phyloP scores from a whole-genome alignment of 2,113 vertebrate genomes.

The Grammomys dolichurus region DNA sequence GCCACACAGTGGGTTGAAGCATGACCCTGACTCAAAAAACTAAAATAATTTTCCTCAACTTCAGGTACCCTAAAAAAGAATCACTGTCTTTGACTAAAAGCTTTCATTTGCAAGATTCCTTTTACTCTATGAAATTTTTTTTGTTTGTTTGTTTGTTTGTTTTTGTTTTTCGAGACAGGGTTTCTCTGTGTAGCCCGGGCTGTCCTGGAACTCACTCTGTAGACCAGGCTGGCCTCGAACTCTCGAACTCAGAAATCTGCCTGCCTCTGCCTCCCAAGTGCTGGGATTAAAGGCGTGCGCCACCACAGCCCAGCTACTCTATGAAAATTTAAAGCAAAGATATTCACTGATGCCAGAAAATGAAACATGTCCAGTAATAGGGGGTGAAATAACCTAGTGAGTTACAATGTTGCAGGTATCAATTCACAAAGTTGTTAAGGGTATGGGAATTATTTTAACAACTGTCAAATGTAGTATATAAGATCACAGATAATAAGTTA shows the following conservation, averaged over 20 bases:
- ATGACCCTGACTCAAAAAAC: background rate
- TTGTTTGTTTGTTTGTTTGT: too few species aligned
- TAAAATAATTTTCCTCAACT: too few species aligned
- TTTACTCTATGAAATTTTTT: background rate
- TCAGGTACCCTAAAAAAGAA: too few species aligned
- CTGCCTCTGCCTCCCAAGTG: too few species aligned
- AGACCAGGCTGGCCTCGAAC: too few species aligned
- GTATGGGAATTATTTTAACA: background rate
- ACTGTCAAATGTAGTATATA: background rate
- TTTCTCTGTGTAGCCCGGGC: too few species aligned
- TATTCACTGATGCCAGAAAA: background rate
- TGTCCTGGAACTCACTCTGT: too few species aligned
- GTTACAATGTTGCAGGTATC: background rate
- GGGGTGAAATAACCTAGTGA: background rate
- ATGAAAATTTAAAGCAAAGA: background rate
- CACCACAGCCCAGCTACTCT: too few species aligned
- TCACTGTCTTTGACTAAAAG: too few species aligned
- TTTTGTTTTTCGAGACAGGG: too few species aligned
- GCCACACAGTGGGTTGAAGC: background rate
- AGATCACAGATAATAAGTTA: background rate
- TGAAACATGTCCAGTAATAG: background rate
- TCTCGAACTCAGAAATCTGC: too few species aligned
- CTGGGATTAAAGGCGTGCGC: too few species aligned
- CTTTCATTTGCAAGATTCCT: background rate
- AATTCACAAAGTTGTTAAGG: background rate